Conservation (phyloP, 2,113 vertebrate genomes). For the Pachycephala philippinensis region DNA sequence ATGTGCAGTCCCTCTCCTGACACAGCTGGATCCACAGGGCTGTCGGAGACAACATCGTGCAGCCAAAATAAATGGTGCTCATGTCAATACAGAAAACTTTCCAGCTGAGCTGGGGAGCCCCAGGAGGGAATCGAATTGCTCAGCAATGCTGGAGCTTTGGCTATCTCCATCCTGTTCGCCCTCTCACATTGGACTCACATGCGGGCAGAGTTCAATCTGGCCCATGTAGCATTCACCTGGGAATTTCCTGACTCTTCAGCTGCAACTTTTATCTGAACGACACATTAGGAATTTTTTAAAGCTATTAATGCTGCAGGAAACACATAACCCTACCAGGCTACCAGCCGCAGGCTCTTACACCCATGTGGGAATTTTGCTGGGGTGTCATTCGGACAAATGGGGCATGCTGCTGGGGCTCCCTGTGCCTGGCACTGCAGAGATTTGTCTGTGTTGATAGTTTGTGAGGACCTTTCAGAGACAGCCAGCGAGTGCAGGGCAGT, state of each 20-base stretch:
- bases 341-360: not conserved
- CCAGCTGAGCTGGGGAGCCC: not conserved
- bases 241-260: not conserved
- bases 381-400: accelerated
- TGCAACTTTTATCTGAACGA: not conserved
- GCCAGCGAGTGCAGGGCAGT: not conserved
- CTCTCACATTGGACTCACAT: accelerated
- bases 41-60: not conserved
- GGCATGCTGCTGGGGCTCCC: accelerated
- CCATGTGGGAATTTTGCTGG: not conserved
- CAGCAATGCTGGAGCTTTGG: not conserved
- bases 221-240: not conserved
- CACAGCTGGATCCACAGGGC: accelerated
- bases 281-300: not conserved
- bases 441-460: accelerated
- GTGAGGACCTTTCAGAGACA: not conserved
- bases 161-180: not conserved
- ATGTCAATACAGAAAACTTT: slow-evolving; percentile 13
- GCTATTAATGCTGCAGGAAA: not conserved
- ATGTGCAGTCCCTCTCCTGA: not conserved
- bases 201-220: not conserved
- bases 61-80: slow-evolving; percentile 33
- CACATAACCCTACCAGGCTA: not conserved
- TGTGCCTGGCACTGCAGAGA: not conserved
- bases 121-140: not conserved